phyloP scores from a whole-genome alignment of 1,140 invertebrate species.

The Chymomyza costata region DNA sequence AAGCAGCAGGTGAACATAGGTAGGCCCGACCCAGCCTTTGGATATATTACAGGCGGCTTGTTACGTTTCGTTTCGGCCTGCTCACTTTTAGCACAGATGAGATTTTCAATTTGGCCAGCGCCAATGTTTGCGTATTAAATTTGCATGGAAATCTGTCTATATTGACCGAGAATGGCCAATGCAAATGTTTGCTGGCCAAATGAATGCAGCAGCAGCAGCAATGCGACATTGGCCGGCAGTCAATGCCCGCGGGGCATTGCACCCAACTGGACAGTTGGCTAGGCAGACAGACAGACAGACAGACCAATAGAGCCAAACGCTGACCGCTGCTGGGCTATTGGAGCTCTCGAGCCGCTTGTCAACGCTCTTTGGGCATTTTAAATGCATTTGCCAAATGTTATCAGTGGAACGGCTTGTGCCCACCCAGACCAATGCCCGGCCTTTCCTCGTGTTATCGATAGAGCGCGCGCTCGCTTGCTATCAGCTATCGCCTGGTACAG shows the following conservation, averaged over 20 bases:
- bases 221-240: slow-evolving; percentile 33
- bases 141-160: slow-evolving; percentile 75
- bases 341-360: not conserved
- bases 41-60: no score
- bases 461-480: slow-evolving; percentile 47
- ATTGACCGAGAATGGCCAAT: slow-evolving; percentile 74
- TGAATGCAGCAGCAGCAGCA: slow-evolving; percentile 48
- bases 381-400: slow-evolving; percentile 71
- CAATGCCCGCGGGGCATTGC: slow-evolving; percentile 40
- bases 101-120: slow-evolving; percentile 74
- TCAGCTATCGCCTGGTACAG: slow-evolving; percentile 35
- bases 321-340: not conserved
- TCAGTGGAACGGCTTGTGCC: slow-evolving; percentile 42
- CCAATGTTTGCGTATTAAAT: slow-evolving; percentile 75
- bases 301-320: slow-evolving; percentile 10
- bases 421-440: slow-evolving; percentile 47
- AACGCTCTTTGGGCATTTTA: slow-evolving; percentile 69
- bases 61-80: not conserved
- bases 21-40: no score
- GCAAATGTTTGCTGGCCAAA: slow-evolving; percentile 71
- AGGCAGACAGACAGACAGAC: slow-evolving; percentile 8
- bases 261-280: slow-evolving; percentile 32
- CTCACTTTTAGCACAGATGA: slow-evolving; percentile 67
- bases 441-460: slow-evolving; percentile 57
- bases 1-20: slow-evolving; percentile 39